Base-by-base conservation (phyloP, 2,113 vertebrate species). In the Rhadina sibilatrix region DNA sequence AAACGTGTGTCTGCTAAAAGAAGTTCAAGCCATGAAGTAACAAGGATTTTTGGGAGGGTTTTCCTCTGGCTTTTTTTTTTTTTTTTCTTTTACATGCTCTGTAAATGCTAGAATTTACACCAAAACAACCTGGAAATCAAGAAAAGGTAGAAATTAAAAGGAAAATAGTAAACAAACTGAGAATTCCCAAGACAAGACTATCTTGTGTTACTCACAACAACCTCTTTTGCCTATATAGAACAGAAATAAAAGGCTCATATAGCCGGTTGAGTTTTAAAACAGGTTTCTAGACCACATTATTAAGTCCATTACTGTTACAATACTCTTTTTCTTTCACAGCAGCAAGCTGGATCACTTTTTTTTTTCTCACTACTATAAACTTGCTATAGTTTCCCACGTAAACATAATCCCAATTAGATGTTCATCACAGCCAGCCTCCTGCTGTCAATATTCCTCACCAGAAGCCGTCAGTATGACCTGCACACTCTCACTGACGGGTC, bases 391-490 rank as follows among this genome's bases (percentile, higher is more conserved):
- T 72, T 52, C 37, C 72, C 27, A 79, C 37, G 28, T 61, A 88
- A 96, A 95, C 85, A 93, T 15, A 50, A 93, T 64, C 65, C 74
- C 40, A 61, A 80, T 66, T 65, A 91, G 87, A 54, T 50, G 46
- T 74, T 96, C 89, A 79, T 76, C 93, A 91, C 69, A 83, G 42
- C 60, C 64, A 63, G 61, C 83, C 57, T 89, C 92, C 81, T 81
- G 46, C 82, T 74, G 76, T 91, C 96, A 96, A 94, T 96, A 93
- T 65, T 71, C 84, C 78, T 87, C 76, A 74, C 35, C 54, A 95
- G 72, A 60, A 94, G 50, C 40, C 93, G 83, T 95, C 96, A 46
- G 91, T 92, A 86, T 0, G 50, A 37, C 83, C 89, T 83, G 95
- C 60, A 89, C 77, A 56, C 31, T 53, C 56, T 84, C 63, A 74